phyloP scores from a whole-genome alignment of 2,888 invertebrate genomes.

The Netelia melanura region DNA sequence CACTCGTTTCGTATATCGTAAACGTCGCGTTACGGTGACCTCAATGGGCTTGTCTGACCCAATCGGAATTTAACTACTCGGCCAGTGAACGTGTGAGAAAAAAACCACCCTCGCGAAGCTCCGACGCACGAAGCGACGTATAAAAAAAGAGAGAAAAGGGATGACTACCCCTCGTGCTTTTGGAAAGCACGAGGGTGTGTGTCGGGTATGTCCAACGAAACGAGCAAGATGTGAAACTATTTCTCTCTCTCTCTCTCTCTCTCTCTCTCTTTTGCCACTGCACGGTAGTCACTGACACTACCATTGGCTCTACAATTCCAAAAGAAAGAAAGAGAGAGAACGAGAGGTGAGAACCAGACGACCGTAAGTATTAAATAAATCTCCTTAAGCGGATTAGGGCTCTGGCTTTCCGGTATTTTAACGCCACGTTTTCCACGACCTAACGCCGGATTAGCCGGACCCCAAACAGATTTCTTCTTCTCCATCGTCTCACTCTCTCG shows the following conservation, averaged over 20 bases:
- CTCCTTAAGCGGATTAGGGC: constrained; percentile 82
- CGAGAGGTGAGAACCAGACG: constrained; percentile 77
- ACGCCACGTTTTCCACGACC: constrained; percentile 80
- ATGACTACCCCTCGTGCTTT: constrained; percentile 40
- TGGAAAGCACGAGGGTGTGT: constrained; percentile 34
- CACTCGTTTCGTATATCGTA: constrained; percentile 32
- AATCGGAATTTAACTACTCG: constrained; percentile 63
- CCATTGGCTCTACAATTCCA: not conserved
- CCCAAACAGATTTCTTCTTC: constrained; percentile 79
- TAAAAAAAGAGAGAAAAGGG: constrained; percentile 21
- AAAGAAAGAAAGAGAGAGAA: constrained; percentile 13
- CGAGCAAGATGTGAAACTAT: not conserved
- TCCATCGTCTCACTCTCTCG: constrained; percentile 66
- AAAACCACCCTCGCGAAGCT: not conserved
- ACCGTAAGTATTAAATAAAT: constrained; percentile 83
- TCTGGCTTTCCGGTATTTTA: constrained; percentile 82
- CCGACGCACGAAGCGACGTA: not conserved
- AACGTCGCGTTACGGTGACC: constrained; percentile 51
- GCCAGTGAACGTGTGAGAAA: constrained; percentile 28
- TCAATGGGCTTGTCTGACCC: constrained; percentile 55
- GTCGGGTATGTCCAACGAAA: constrained; percentile 2
- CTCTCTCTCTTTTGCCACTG: not conserved
- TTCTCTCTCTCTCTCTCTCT: not conserved
- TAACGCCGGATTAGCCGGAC: constrained; percentile 79
- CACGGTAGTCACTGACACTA: constrained; percentile 41